Conservation (phyloP, 2,888 invertebrate genomes). For the Plebejus argus region DNA sequence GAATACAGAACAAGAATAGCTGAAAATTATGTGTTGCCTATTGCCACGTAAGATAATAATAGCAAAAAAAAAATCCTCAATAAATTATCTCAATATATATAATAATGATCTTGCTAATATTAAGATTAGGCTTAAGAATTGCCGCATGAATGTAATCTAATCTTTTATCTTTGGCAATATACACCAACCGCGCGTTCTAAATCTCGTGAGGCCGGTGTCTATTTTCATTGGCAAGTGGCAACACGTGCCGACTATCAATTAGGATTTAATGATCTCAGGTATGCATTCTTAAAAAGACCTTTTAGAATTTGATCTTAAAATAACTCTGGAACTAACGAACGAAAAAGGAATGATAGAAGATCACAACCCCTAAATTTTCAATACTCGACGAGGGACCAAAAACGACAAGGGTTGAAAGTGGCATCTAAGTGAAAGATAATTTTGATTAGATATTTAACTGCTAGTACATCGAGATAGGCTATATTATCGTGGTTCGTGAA, state of each 20-base stretch:
- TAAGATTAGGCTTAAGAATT: background rate
- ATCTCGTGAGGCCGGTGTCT: slow-evolving; percentile 21
- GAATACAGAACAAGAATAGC: too few relatives aligned
- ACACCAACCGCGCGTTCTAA: slow-evolving; percentile 9
- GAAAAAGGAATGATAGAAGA: too few relatives aligned
- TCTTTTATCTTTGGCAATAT: slow-evolving; percentile 24
- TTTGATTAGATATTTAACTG: too few relatives aligned
- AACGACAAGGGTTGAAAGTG: too few relatives aligned
- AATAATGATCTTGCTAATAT: background rate
- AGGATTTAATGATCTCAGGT: background rate
- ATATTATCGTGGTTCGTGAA: too few relatives aligned
- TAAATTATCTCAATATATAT: background rate
- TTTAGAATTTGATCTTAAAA: too few relatives aligned
- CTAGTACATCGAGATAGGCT: too few relatives aligned
- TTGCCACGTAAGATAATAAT: background rate
- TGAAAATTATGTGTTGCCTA: background rate
- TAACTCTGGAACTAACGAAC: too few relatives aligned
- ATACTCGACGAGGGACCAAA: too few relatives aligned
- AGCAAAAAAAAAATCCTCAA: background rate
- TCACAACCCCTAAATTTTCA: too few relatives aligned
- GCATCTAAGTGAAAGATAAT: too few relatives aligned
- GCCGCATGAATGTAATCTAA: background rate
- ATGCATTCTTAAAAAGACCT: too few relatives aligned
- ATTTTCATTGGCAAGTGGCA: slow-evolving; percentile 19
- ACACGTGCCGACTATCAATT: background rate